Evolutionary conservation across 2,113 vertebrate genomes (phyloP), one percentile per base, ranked within the genome.

Genomic region (Bombycilla garrulus): DNA sequence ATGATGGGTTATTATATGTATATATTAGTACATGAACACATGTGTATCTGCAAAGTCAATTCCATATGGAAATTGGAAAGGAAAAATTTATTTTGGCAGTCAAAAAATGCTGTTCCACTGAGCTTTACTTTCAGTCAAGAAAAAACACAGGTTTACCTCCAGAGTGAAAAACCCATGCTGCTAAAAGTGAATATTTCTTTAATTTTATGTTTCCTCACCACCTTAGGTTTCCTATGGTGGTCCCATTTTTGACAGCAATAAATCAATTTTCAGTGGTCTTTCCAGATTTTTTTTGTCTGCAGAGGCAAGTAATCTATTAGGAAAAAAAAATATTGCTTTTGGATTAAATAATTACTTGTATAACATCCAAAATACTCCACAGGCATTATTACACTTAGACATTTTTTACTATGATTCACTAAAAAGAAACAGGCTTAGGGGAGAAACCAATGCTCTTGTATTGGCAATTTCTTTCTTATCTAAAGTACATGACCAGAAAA

Each of bases 1-100:
- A 42, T 0, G 2, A 5, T n/a, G n/a, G n/a, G 10, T 45, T 5
- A 53, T 70, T n/a, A 40, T n/a, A n/a, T 8, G 2, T n/a, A 11
- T 47, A 1, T 38, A 45, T 50, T 81, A 33, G 9, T 47, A 16
- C 3, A 4, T 29, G 15, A 9, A 45, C 10, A 13, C 12, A 23
- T 5, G 2, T 36, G 12, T 18, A 58, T 8, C 11, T 66, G 42
- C 4, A 53, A 38, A 81, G 42, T 50, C 80, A 62, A 22, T 24
- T 79, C 36, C 60, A 5, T 36, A 12, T 14, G 61, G 77, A 81
- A 89, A 58, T 17, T 22, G 38, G 38, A 86, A 50, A 20, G 31
- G 11, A 81, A 74, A 78, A 26, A 28, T 1, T 10, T 87, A 33
- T 56, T 84, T 57, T 48, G 24, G 10, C 8, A 44, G 25, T 47